Evolutionary conservation across 2,888 invertebrate species (phyloP).

Genomic region (Ceraclea dissimilis): DNA sequence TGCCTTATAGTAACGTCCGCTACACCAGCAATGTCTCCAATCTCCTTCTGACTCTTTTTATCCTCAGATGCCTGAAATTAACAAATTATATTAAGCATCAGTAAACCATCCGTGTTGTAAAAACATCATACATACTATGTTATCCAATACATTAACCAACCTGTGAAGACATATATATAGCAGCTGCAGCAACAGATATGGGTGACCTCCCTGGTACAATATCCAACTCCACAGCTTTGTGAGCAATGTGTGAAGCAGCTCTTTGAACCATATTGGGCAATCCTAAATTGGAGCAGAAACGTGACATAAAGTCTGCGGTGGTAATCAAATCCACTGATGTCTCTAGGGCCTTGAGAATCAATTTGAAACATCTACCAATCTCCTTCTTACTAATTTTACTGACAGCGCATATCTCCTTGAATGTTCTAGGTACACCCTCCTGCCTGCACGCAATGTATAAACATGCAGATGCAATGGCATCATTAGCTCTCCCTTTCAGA

Average conservation of each 20-base stretch:
- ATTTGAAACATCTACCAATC: conserved; percentile 95
- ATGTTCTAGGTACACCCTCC: conserved; percentile 97
- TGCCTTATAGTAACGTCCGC: conserved; percentile 97
- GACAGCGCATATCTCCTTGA: conserved; percentile 98
- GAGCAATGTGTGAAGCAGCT: conserved; percentile 94
- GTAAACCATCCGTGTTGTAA: background rate
- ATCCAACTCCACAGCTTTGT: conserved; percentile 93
- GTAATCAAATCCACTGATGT: conserved; percentile 97
- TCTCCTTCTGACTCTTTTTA: conserved; percentile 93
- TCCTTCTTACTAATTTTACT: conserved; percentile 99
- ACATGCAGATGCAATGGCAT: conserved; percentile 98
- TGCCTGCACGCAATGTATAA: conserved; percentile 98
- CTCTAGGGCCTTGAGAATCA: conserved; percentile 91
- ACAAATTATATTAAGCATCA: background rate
- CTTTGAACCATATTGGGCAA: conserved; percentile 82
- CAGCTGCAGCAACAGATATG: conserved; percentile 97
- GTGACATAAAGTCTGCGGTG: conserved; percentile 98
- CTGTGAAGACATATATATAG: conserved; percentile 99
- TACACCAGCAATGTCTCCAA: conserved; percentile 96
- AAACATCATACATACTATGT: too few species aligned
- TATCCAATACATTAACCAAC: conserved; percentile 36
- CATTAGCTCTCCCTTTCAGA: conserved; percentile 90
- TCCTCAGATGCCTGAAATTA: conserved; percentile 75
- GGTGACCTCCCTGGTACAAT: conserved; percentile 97
- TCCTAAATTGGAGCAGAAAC: conserved; percentile 93